Conservation (phyloP, 2,113 vertebrate genomes). For the Ifrita kowaldi region DNA sequence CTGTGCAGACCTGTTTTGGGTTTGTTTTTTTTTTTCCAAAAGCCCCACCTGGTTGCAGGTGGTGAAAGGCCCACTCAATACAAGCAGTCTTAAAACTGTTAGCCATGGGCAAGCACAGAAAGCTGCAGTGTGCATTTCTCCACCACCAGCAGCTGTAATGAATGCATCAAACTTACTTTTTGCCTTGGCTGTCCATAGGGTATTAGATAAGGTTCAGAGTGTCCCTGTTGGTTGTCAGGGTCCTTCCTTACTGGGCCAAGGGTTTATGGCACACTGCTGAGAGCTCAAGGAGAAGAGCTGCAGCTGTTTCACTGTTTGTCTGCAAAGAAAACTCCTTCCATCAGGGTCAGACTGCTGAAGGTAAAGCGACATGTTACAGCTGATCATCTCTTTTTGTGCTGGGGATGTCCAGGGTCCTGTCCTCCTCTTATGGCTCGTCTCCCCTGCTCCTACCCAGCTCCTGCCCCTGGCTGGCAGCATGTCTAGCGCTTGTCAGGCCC, state of each 20-base stretch:
- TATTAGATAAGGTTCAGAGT: neutral
- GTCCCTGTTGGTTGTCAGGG: neutral
- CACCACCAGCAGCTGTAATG: neutral
- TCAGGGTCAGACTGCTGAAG: neutral
- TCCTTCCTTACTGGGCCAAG: neutral
- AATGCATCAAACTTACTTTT: neutral
- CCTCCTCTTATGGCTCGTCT: neutral
- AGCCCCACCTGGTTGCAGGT: neutral
- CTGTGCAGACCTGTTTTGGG: neutral
- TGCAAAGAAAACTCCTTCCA: neutral
- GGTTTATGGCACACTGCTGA: neutral
- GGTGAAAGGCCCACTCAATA: neutral
- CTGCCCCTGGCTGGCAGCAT: accelerated
- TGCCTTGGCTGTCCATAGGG: neutral
- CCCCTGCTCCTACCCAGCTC: neutral
- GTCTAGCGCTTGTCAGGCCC: accelerated
- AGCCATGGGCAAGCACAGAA: neutral
- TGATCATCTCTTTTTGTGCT: neutral
- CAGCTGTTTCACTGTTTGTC: neutral
- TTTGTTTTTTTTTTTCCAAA: neutral
- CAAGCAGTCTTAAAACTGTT: neutral
- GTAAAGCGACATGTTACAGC: accelerated
- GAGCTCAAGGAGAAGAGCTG: neutral
- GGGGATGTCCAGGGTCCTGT: neutral
- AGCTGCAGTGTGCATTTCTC: neutral